Evolutionary conservation across 2,797 vertebrate genomes (phyloP), one percentile per base, ranked within the genome.

Genomic region (Rhodeus uyekii): DNA sequence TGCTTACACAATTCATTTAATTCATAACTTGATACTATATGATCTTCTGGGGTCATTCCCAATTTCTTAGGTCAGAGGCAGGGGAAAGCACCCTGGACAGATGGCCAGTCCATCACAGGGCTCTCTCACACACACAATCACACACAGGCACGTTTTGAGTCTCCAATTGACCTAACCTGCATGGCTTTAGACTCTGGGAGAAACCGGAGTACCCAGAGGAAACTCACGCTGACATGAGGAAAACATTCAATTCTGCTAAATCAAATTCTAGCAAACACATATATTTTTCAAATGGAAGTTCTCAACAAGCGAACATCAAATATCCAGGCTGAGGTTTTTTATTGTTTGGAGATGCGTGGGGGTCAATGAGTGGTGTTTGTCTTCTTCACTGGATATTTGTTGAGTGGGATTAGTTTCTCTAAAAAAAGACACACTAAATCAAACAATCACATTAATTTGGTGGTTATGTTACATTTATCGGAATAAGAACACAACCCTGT

Each of bases 251-350:
- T 75, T 74, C 61, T 44, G 27, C 19, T 68, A 76, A 65, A 78
- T 79, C 48, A 48, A 68, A 75, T 60, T 53, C 4, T 39, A 29
- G 44, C n/a, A n/a, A 78, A 64, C 12, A 16, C 16, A 69, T 44
- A 10, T 6, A 55, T 39, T 13, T 55, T 78, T 67, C 58, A 81
- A 76, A 75, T 71, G 29, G 50, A 82, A 61, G 48, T 76, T 58
- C 44, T 78, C 61, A 80, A 71, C 34, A 27, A 78, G 63, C 34
- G 12, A 58, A 76, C 46, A 64, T 61, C 44, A 73, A 79, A 79
- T 68, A 68, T 53, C 71, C 64, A 71, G 63, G 89, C 90, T 90
- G 90, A 89, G 86, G 88, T 88, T 88, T 85, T 63, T 88, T 73
- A 34, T n/a, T 85, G 81, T 63, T 86, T 79, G 72, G 86, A 89